Percentiles rank a stretch among this genome's conserved stretches.
These are phyloP conservation scores for Anorthoa munda DNA, from an alignment of 2,888 invertebrate genomes.

Conservation along the genomic window DNA sequence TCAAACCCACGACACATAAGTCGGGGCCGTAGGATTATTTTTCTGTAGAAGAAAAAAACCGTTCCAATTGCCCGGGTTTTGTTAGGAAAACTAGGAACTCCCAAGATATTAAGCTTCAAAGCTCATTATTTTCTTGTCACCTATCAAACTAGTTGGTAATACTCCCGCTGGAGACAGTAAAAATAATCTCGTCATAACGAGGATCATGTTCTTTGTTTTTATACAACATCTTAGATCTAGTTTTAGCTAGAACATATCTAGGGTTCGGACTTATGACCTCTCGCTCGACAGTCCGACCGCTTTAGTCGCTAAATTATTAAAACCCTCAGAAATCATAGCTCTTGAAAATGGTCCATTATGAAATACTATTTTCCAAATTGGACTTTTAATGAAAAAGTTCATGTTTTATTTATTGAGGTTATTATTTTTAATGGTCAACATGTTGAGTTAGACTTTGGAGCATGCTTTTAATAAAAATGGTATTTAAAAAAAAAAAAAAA, in stretches of 20 bases:
- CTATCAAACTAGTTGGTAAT: too few species aligned
- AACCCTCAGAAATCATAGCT: constrained; percentile 4
- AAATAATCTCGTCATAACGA: not conserved
- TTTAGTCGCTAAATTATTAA: not conserved
- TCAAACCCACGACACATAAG: too few species aligned
- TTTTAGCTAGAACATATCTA: not conserved
- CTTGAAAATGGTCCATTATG: not conserved
- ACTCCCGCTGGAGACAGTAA: not conserved
- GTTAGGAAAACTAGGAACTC: too few species aligned
- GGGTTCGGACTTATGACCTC: not conserved
- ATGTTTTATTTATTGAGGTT: not conserved
- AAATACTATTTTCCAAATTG: not conserved
- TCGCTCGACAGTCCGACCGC: not conserved
- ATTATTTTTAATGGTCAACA: constrained; percentile 27
- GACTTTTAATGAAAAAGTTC: not conserved
- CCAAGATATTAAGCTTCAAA: too few species aligned
- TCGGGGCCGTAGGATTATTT: too few species aligned
- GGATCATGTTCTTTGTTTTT: not conserved
- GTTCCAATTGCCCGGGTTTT: too few species aligned
- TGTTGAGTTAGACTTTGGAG: not conserved
- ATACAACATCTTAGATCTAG: not conserved
- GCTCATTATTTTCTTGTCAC: too few species aligned
- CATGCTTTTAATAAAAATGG: not conserved
- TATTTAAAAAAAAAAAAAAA: not conserved
- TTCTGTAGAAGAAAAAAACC: too few species aligned